Percentiles rank a stretch among this genome's conserved stretches.
Conservation (phyloP, 1,140 invertebrate genomes). For the Coptotermes formosanus region DNA sequence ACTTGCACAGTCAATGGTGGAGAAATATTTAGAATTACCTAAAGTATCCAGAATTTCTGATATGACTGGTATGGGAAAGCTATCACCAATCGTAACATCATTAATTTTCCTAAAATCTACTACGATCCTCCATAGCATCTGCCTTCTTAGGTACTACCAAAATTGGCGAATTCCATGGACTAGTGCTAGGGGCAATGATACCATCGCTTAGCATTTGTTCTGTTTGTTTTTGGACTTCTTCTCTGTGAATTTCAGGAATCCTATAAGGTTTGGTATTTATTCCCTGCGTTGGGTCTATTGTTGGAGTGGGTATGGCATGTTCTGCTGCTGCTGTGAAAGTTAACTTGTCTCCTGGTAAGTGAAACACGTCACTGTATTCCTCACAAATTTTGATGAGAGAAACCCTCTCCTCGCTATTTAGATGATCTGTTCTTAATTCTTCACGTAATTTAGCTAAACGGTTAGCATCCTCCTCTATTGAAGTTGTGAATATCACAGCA, state of each 20-base stretch:
- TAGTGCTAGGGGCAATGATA: constrained; percentile 42
- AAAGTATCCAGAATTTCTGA: constrained; percentile 49
- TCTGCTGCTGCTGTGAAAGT: too few species aligned
- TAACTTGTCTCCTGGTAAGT: too few species aligned
- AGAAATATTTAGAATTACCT: constrained; percentile 45
- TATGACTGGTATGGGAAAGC: constrained; percentile 54
- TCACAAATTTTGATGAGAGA: not conserved
- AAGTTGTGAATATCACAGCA: too few species aligned
- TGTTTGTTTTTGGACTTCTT: constrained; percentile 47
- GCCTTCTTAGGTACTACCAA: constrained; percentile 31
- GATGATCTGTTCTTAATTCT: too few species aligned
- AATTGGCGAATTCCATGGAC: constrained; percentile 16
- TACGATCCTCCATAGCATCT: constrained; percentile 45
- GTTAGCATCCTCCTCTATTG: too few species aligned
- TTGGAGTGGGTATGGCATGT: not conserved
- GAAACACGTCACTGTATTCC: not conserved
- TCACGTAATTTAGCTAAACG: too few species aligned
- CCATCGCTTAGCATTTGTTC: constrained; percentile 46
- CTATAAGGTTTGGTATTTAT: constrained; percentile 42
- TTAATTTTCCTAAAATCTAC: constrained; percentile 47
- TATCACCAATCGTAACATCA: constrained; percentile 42
- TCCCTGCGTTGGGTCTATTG: constrained; percentile 31
- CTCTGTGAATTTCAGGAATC: constrained; percentile 44
- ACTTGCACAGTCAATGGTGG: constrained; percentile 47
- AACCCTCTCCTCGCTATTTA: too few species aligned